These are phyloP conservation scores for Pachycephus smyrnensis DNA, from an alignment of 2,888 invertebrate genomes.

Conservation along the genomic window DNA sequence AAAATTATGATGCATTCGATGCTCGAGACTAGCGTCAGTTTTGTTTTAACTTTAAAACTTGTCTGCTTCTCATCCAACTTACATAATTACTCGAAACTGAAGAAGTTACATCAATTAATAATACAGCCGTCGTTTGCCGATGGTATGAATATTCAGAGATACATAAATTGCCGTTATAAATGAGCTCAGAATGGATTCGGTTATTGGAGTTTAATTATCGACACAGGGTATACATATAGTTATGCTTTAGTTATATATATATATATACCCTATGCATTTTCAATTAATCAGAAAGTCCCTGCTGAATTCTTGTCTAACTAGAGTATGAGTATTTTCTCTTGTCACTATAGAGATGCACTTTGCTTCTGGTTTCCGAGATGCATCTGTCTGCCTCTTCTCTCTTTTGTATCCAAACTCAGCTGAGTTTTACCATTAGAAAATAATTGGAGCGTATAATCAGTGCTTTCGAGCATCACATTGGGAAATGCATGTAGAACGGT, in stretches of 20 bases:
- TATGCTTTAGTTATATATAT: too few relatives aligned
- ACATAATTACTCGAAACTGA: background rate
- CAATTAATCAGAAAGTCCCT: background rate
- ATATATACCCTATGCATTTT: background rate
- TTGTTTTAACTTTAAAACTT: background rate
- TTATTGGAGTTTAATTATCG: constrained; percentile 4
- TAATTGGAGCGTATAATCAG: background rate
- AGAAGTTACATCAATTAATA: constrained; percentile 6
- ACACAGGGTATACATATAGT: background rate
- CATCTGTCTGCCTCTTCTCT: background rate
- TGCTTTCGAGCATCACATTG: background rate
- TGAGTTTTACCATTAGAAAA: background rate
- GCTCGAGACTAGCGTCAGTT: background rate
- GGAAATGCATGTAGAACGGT: background rate
- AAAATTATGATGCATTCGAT: background rate
- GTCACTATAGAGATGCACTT: background rate
- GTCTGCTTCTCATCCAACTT: background rate
- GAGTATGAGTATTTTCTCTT: background rate
- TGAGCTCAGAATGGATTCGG: background rate
- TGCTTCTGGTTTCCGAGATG: background rate
- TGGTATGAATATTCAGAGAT: constrained; percentile 5
- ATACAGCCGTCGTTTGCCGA: background rate
- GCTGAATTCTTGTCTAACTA: background rate
- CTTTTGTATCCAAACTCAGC: background rate
- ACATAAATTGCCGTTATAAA: background rate